These are phyloP conservation scores for Hormaphis cornu DNA, from an alignment of 1,140 invertebrate genomes.

Conservation along the genomic window DNA sequence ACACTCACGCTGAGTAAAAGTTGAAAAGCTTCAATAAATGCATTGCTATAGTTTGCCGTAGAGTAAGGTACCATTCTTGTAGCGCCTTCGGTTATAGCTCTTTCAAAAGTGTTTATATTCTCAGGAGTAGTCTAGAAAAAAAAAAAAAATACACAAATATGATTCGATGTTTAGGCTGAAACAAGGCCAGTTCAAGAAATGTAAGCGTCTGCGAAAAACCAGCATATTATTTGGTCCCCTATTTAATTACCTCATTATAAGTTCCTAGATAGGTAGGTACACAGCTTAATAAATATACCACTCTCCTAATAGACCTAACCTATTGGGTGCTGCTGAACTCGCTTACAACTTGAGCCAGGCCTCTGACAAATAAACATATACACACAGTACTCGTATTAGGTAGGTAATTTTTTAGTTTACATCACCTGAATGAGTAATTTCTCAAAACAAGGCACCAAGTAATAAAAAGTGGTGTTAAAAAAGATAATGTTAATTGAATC, in stretches of 20 bases:
- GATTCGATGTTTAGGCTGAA: no score
- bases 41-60: conserved; percentile 76
- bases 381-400: no score
- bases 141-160: neutral
- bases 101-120: conserved; percentile 70
- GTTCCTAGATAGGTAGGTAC: no score
- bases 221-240: no score
- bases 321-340: no score
- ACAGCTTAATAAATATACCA: no score
- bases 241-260: no score
- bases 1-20: conserved; percentile 59
- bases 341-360: no score
- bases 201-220: no score
- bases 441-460: conserved; percentile 58
- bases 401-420: neutral
- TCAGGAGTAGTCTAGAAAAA: conserved; percentile 70
- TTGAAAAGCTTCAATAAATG: conserved; percentile 76
- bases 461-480: conserved; percentile 60
- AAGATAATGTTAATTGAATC: conserved; percentile 82
- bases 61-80: conserved; percentile 55
- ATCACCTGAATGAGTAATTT: conserved; percentile 32
- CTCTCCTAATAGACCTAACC: no score
- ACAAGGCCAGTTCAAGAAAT: no score
- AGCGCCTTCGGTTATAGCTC: conserved; percentile 51
- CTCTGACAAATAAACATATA: no score